Base-by-base conservation (phyloP, 2,113 vertebrate genomes). In the Tachysurus fulvidraco region DNA sequence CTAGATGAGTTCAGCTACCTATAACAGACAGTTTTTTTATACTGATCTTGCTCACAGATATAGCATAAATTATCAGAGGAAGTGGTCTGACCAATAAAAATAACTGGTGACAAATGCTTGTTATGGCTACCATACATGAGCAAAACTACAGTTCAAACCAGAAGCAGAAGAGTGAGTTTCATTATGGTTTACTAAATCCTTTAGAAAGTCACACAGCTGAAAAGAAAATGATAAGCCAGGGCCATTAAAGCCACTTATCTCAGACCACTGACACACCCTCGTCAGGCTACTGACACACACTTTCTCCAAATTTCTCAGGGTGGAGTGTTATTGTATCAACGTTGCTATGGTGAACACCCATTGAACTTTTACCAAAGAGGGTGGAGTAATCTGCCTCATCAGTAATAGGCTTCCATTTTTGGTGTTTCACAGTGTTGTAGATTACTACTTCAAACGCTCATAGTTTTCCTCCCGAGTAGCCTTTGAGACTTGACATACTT, bases 311-410 rank as follows among this genome's bases (percentile, higher is more conserved):
- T 88, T 87, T 67, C 67, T 85, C 46, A 82, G 67, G 69, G 62
- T 13, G 52, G 85, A 83, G 62, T 79, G 23, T 52, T 91, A 88
- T 65, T 83, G 85, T 64, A 81, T 81, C 44, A 84, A 2, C 5
- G 64, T 88, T 90, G 74, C 87, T 87, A 91, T 91, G 90, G 90
- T 87, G 87, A 93, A 85, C 50, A 11, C 59, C 46, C 13, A 4
- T 1, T 55, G 30, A 89, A 85, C 87, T 88, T 91, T 91, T 84
- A 89, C 84, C 88, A 83, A 74, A 46, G 67, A 86, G 50, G 57
- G 81, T 65, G 86, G 59, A 44, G 73, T 28, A 55, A 25, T 55
- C 59, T 79, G 52, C 50, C 55, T 52, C 83, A 65, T 57, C 77
- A 83, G 83, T 55, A 41, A 73, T 50, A 17, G 17, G 55, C 77